These are phyloP conservation scores for Gouania willdenowi DNA, from an alignment of 2,797 vertebrate genomes.

Conservation along the genomic window DNA sequence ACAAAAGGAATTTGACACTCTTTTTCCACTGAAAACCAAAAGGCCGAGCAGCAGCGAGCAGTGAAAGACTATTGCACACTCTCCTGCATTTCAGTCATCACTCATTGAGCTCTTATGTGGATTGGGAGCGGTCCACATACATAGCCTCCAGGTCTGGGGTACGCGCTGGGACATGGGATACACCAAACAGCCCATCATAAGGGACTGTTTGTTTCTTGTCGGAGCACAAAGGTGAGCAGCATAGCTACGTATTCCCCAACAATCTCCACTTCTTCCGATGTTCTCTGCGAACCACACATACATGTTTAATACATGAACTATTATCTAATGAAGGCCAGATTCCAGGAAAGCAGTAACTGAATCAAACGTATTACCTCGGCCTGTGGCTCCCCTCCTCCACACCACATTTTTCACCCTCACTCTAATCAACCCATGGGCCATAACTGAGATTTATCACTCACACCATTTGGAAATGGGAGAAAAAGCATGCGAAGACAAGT, in stretches of 20 bases:
- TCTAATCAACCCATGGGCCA: conserved; percentile 61
- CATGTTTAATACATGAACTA: conserved; percentile 61
- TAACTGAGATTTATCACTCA: conserved; percentile 74
- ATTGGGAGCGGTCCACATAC: conserved; percentile 19
- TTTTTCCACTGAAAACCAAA: conserved; percentile 33
- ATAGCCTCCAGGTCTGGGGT: conserved; percentile 30
- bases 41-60: conserved; percentile 2
- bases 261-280: conserved; percentile 22
- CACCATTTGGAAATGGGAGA: conserved; percentile 42
- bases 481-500: conserved; percentile 23
- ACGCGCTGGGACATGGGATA: conserved; percentile 20
- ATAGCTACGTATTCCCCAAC: conserved; percentile 16
- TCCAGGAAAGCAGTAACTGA: conserved; percentile 58
- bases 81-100: conserved; percentile 31
- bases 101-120: conserved; percentile 22
- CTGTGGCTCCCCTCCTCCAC: conserved; percentile 50
- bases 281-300: conserved; percentile 21
- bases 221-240: conserved; percentile 8
- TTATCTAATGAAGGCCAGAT: conserved; percentile 60
- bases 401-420: conserved; percentile 60
- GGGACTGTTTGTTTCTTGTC: conserved; percentile 20
- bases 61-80: conserved; percentile 14
- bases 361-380: conserved; percentile 55
- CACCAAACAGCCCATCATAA: conserved; percentile 17
- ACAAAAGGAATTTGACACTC: conserved; percentile 34